Evolutionary conservation across 92 coral and sea anemone genomes (phyloP), one percentile per base, ranked within the genome.

Genomic region (Hydrozoanthus gracilis): DNA sequence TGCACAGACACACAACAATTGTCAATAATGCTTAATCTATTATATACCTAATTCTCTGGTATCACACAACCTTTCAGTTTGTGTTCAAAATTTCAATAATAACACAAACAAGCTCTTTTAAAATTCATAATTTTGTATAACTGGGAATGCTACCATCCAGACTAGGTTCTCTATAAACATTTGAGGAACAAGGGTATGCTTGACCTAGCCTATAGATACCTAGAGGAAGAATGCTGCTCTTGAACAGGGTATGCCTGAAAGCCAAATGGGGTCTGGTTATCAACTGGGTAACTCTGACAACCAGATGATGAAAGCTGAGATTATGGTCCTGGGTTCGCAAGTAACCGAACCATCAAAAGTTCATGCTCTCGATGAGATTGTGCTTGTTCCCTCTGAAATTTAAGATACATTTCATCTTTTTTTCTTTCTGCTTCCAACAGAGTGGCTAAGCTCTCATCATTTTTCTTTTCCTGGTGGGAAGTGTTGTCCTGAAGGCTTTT

Each of bases 361-460:
- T 89, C 89, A 84, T 83, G 85, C 51, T 46, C 44, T 44, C 91
- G 56, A 49, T 83, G 82, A n/a, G 73, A 73, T 65, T 75, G 52
- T 66, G 92, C 92, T 67, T 84, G 88, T 68, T 89, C 88, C 47
- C 88, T 77, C 27, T 89, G 92, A 56, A 89, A 89, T 15, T 46
- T 71, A 2, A 89, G 69, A 15, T 65, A 76, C 12, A 77, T 13
- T 7, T 89, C 92, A 68, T 84, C 88, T 44, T 82, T 89, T 76
- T 58, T 89, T 69, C 69, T 76, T 46, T 72, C 86, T 52, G 71
- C 52, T 16, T 76, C 77, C 9, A 85, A n/a, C 66, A 84, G 17
- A 13, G 54, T 51, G 3, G n/a, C 12, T 46, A 84, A 46, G 50
- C 87, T 70, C 51, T 84, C 71, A 52, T 71, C 87, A 18, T 16